Conservation (phyloP, 2,797 vertebrate species). For the Cuculus canorus region DNA sequence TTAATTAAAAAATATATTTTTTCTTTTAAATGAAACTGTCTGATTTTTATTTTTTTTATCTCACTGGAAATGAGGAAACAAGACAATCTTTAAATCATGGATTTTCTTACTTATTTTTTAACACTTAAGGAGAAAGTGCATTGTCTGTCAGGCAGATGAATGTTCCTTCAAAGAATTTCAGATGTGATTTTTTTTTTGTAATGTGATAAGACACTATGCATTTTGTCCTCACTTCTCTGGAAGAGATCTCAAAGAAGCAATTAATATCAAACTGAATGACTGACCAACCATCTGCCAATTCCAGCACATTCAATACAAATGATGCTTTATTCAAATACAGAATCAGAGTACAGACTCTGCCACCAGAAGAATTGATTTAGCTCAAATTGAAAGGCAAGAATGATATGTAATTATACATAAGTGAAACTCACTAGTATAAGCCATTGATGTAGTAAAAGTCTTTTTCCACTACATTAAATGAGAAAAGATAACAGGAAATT, state of each 20-base stretch:
- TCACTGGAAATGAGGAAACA: constrained; percentile 11
- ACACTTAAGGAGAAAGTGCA: neutral
- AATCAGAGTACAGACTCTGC: constrained; percentile 14
- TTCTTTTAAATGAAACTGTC: neutral
- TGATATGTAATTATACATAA: neutral
- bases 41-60: neutral
- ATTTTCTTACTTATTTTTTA: constrained; percentile 27
- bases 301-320: constrained; percentile 54
- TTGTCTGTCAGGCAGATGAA: constrained; percentile 25
- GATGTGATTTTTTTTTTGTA: constrained; percentile 35
- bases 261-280: constrained; percentile 68
- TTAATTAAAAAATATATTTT: neutral
- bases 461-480: neutral
- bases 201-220: constrained; percentile 35
- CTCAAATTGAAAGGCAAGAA: constrained; percentile 12
- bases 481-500: neutral
- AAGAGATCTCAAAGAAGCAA: constrained; percentile 56
- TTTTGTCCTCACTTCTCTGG: constrained; percentile 54
- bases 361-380: constrained; percentile 24
- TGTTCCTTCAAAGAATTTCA: constrained; percentile 45
- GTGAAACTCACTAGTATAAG: neutral
- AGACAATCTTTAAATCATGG: constrained; percentile 43
- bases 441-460: neutral
- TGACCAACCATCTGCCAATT: constrained; percentile 60
- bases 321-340: constrained; percentile 34